Evolutionary conservation across 2,113 vertebrate species (phyloP), one percentile per base, ranked within the genome.

Genomic region (Python bivittatus): DNA sequence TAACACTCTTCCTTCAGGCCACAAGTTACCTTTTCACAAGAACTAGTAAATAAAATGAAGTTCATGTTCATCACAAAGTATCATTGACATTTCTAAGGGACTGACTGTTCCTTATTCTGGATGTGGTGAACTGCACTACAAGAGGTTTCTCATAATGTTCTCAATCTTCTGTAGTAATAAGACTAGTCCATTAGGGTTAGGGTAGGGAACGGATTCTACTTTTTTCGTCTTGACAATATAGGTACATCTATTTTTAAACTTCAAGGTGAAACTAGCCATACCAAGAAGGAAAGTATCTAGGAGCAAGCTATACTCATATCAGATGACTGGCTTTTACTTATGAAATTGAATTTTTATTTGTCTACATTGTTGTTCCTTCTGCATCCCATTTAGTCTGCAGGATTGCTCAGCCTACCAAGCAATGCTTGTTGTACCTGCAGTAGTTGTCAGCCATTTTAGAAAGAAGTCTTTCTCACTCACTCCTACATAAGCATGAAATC

Each of bases 1-100:
- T 56, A 91, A 56, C n/a, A 72, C 42, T 91, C 85, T 72, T 72
- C 44, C 91, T 87, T 72, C 11, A 44, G 91, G 91, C 91, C 52
- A 87, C 23, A 17, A 38, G 85, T 44, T 91, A 91, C 91, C 91
- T 91, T 91, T 91, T 91, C 91, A 91, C 42, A 61, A 72, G n/a
- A 72, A 72, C 22, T 7, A 72, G 52, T 91, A 91, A 91, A 87
- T 42, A 87, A 91, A 91, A 91, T 86, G 33, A 44, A 17, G 60
- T 72, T 86, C 84, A 68, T 68, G 52, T 87, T 87, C 85, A 61
- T 91, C 91, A 87, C 91, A 58, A 72, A 91, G 68, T 87, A 87
- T 72, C 52, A 56, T 27, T 91, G 91, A 29, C 91, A 91, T 91
- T 72, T 91, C 54, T 88, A n/a, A 48, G 60, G 15, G 52, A 44